Conservation (phyloP, 2,888 invertebrate genomes). For the Amiota communis region DNA sequence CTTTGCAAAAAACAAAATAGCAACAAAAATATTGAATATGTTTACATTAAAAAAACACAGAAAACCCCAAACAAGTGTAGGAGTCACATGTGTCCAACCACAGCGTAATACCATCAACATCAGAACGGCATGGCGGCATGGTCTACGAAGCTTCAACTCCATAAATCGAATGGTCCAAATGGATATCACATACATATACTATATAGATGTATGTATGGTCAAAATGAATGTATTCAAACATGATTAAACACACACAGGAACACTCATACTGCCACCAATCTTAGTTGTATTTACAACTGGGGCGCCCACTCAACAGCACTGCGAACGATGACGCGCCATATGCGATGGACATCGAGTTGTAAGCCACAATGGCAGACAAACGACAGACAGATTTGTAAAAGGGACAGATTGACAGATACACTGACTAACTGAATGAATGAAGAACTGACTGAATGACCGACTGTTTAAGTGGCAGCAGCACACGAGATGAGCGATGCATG, state of each 20-base stretch:
- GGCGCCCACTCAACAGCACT: constrained; percentile 47
- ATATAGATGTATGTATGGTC: background rate
- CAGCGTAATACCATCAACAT: background rate
- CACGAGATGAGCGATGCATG: constrained; percentile 2
- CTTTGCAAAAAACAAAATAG: background rate
- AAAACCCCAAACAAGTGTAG: constrained; percentile 11
- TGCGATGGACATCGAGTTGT: too few species aligned
- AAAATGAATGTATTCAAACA: constrained; percentile 2
- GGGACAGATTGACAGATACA: constrained; percentile 39
- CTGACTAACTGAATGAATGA: constrained; percentile 22
- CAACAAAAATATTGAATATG: background rate
- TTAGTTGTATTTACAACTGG: constrained; percentile 8
- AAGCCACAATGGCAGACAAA: background rate
- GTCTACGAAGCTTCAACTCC: background rate
- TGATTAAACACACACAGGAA: constrained; percentile 9
- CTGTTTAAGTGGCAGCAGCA: background rate
- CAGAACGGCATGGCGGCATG: background rate
- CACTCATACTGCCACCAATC: too few species aligned
- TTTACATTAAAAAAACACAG: background rate
- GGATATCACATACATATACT: too few species aligned
- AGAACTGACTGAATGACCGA: too few species aligned
- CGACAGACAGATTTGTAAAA: constrained; percentile 21
- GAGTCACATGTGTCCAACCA: constrained; percentile 11
- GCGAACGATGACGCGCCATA: background rate
- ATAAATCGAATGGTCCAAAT: too few species aligned